Evolutionary conservation across 2,888 invertebrate genomes (phyloP), one percentile per base, ranked within the genome.

Genomic region (Meghimatium bilineatum): DNA sequence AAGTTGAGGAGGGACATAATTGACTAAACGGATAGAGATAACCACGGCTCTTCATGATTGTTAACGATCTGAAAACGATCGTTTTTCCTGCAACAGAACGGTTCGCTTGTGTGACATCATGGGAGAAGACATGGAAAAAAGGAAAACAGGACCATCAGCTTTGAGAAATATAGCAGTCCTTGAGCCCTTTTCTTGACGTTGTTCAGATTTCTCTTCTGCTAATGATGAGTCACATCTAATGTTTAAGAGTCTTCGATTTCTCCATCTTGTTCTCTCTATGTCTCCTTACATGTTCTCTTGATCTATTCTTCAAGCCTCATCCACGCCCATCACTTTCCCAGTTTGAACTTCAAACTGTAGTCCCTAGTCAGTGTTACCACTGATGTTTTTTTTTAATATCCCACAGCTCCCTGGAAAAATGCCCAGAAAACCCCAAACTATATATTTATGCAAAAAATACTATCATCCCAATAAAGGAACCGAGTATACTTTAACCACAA

Each of bases 151-250:
- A 29, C 44, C 72, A 49, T 44, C 44, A n/a, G 32, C 29, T n/a
- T 72, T 10, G 44, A 44, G 29, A n/a, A 29, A n/a, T 29, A 71
- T 71, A 23, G 36, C 36, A 71, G 36, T 38, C 38, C 1, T n/a
- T n/a, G 44, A 1, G n/a, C 26, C 44, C n/a, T 29, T 26, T 56
- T 69, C 32, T 32, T 29, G 10, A 8, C 14, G 32, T 3, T 8
- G 32, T 14, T 20, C 44, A 72, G 29, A 44, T 29, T 20, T 72
- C 44, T 29, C n/a, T 14, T 44, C 72, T 44, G 44, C 72, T 72
- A 72, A 72, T 44, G 72, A 44, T 72, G 72, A 72, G 44, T 72
- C 72, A 72, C 49, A n/a, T 26, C 14, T n/a, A 10, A 14, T n/a
- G n/a, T 44, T 38, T n/a, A 38, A 38, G 23, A 14, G 5, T n/a